Conservation (phyloP, 37 sponge, comb jelly and placozoan genomes). For the Hormiphora californensis region DNA sequence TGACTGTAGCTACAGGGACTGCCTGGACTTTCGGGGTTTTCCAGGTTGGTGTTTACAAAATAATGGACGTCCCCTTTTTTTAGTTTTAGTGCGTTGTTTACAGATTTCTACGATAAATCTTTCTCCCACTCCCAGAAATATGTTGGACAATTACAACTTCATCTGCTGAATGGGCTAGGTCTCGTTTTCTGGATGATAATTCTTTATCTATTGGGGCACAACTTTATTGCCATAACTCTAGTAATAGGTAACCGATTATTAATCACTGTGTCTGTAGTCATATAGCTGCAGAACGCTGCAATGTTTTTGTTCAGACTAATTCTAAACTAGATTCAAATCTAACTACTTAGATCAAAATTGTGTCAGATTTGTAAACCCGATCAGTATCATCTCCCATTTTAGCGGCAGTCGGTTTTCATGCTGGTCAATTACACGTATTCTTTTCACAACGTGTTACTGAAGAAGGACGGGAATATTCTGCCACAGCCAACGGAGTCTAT, state of each 20-base stretch:
- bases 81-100: too few relatives aligned
- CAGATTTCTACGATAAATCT: too few relatives aligned
- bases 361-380: too few relatives aligned
- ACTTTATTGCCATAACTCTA: neutral
- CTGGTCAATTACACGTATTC: conserved; percentile 45
- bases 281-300: too few relatives aligned
- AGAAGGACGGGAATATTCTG: conserved; percentile 3
- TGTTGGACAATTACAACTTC: neutral
- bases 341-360: too few relatives aligned
- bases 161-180: neutral
- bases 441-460: conserved; percentile 30
- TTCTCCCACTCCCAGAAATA: neutral
- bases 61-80: neutral
- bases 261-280: too few relatives aligned
- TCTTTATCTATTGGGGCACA: neutral
- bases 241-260: neutral
- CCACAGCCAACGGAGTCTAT: conserved; percentile 27
- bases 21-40: conserved; percentile 47
- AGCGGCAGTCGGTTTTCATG: conserved; percentile 21
- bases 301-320: too few relatives aligned
- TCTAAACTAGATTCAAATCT: too few relatives aligned
- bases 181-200: conserved; percentile 29
- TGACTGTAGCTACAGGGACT: conserved; percentile 13
- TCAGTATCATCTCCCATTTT: too few relatives aligned
- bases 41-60: neutral